A percentile compares a stretch with the other conserved stretches of the same genome.
Conservation (phyloP, 2,797 vertebrate genomes). For the Artibeus lituratus region DNA sequence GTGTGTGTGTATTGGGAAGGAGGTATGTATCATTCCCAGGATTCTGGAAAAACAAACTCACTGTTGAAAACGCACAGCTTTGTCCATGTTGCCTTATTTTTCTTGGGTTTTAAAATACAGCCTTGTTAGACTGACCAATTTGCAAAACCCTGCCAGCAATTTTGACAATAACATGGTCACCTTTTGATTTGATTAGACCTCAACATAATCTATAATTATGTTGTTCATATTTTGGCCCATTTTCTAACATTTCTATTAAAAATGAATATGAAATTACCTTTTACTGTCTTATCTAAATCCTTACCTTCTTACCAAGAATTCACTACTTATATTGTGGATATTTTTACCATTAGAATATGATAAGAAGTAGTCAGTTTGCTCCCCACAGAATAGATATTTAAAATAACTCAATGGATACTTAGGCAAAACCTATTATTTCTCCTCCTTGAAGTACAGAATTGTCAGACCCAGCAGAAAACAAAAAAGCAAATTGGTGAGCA, state of each 20-base stretch:
- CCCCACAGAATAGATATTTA: background rate
- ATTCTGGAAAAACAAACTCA: conserved; percentile 14
- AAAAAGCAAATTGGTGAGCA: background rate
- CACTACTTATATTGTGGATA: background rate
- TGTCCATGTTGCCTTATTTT: background rate
- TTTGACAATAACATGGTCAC: conserved; percentile 38
- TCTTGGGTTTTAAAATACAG: conserved; percentile 31
- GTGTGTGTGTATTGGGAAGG: background rate
- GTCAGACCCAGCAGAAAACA: background rate
- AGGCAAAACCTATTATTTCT: background rate
- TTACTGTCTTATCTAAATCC: conserved; percentile 22
- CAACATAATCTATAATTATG: conserved; percentile 66
- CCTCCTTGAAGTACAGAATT: background rate
- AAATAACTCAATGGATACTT: conserved; percentile 12
- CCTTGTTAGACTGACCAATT: conserved; percentile 37
- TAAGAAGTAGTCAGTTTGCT: background rate
- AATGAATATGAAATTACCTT: conserved; percentile 57
- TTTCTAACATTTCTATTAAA: conserved; percentile 66
- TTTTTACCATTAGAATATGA: conserved; percentile 25
- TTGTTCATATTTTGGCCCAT: conserved; percentile 34
- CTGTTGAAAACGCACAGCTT: conserved; percentile 8
- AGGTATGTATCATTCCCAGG: background rate
- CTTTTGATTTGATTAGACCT: conserved; percentile 33
- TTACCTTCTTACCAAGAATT: conserved; percentile 55
- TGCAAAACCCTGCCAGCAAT: conserved; percentile 49